Evolutionary conservation across 1,140 invertebrate genomes (phyloP).

Genomic region (Drosophila melanica): DNA sequence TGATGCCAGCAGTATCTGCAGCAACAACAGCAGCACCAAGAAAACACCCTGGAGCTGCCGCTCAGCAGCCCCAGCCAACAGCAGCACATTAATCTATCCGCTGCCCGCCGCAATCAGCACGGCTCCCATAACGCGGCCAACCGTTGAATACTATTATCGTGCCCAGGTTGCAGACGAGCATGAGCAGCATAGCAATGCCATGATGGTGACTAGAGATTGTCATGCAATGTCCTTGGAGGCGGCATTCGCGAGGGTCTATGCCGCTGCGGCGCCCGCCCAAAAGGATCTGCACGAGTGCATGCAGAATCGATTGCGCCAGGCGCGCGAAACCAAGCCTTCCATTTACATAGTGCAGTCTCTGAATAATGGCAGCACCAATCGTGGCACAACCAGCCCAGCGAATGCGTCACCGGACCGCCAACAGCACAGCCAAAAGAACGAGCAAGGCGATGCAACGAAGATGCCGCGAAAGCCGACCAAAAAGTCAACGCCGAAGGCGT

Average conservation of each 20-base stretch:
- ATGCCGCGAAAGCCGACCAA: not conserved
- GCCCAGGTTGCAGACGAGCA: slow-evolving; percentile 7
- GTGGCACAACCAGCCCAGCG: not conserved
- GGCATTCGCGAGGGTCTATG: slow-evolving; percentile 62
- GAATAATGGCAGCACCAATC: slow-evolving; percentile 30
- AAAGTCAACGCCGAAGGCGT: slow-evolving; percentile 2
- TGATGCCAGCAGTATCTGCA: not conserved
- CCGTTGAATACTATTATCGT: slow-evolving; percentile 9
- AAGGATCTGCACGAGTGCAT: slow-evolving; percentile 53
- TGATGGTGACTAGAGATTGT: not conserved
- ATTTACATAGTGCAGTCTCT: slow-evolving; percentile 74
- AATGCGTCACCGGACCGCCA: slow-evolving; percentile 1
- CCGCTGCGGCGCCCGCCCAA: slow-evolving; percentile 56
- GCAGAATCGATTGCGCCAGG: slow-evolving; percentile 63
- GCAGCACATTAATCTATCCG: not conserved
- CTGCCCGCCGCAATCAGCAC: not conserved
- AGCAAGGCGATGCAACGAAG: not conserved
- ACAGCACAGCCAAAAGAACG: slow-evolving; percentile 16
- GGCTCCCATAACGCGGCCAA: too few relatives aligned
- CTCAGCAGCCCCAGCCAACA: not conserved
- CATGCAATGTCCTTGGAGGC: slow-evolving; percentile 29
- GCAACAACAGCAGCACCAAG: not conserved
- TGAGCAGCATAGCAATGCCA: not conserved
- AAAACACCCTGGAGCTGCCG: not conserved
- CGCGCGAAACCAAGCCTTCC: slow-evolving; percentile 71